Base-by-base conservation (phyloP, 2,888 invertebrate species). In the Amphiduros pacificus region DNA sequence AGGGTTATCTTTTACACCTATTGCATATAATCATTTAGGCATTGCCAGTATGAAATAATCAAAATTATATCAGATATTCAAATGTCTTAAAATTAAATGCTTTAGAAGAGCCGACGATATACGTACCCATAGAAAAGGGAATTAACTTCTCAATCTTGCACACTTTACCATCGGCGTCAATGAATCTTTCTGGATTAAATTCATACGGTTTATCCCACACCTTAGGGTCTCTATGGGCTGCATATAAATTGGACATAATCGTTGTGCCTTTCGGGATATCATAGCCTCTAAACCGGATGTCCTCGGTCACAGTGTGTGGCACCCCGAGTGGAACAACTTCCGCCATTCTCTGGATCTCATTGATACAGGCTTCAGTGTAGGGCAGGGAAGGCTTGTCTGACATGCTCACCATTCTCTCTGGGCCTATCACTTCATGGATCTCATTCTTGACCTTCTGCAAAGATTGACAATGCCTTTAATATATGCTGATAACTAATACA, bases 301-400 rank as follows among this genome's bases (percentile, higher is more conserved):
- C 71, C 58, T 74, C 73, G 26, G 51, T 32, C 40, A 48, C 24
- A 14, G 32, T 28, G 28, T 59, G 59, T 6, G 59, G 59, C 11
- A 59, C 53, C 6, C 44, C 77, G 17, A 80, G 69, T 5, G 79
- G 78, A n/a, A 78, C 70, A 51, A 81, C 77, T 52, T 76, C 78
- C 57, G 74, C 78, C 14, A 76, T 65, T 26, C 80, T 70, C 63
- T 79, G 77, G 36, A 77, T 73, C 28, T 60, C 60, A 44, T 55
- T 36, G 20, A 60, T 41, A 28, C 41, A 60, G 26, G 60, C 60
- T n/a, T 60, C 60, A 20, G 54, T 54, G 48, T 60, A 60, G 26
- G 60, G 60, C 54, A 60, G 50, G 29, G 29, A 27, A 29, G 36
- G 52, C 36, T 40, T 49, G 53, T 59, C 36, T 6, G n/a, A 1